These are phyloP conservation scores for Lampris megalopsis DNA, from an alignment of 2,113 vertebrate species.

Conservation along the genomic window DNA sequence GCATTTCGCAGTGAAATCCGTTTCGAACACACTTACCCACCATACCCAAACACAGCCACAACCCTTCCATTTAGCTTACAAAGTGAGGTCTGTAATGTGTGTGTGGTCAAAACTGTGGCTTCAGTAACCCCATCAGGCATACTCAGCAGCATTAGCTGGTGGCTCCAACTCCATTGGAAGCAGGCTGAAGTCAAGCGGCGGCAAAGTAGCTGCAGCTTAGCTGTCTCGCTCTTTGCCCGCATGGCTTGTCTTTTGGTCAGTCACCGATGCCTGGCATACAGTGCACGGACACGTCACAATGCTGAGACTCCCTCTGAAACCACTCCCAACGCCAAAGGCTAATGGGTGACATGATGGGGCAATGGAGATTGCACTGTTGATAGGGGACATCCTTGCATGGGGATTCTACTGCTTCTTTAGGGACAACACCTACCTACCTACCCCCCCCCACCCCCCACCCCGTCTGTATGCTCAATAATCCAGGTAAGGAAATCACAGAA, in stretches of 20 bases:
- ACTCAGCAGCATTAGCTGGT: not conserved
- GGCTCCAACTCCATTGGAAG: slow-evolving; percentile 7
- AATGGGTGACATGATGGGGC: slow-evolving; percentile 30
- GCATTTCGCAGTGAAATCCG: slow-evolving; percentile 31
- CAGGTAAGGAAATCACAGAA: too few species aligned
- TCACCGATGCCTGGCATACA: slow-evolving; percentile 5
- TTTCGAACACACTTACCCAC: slow-evolving; percentile 17
- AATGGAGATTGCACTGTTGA: not conserved
- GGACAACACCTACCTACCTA: not conserved
- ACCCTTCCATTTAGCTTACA: slow-evolving; percentile 5
- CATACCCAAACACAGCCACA: slow-evolving; percentile 2
- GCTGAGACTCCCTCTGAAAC: slow-evolving; percentile 3
- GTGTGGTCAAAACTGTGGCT: slow-evolving; percentile 15
- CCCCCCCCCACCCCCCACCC: too few species aligned
- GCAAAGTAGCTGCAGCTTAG: not conserved
- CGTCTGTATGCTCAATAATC: too few species aligned
- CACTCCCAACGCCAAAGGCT: slow-evolving; percentile 19
- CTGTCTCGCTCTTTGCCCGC: not conserved
- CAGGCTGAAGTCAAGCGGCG: not conserved
- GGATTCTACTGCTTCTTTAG: not conserved
- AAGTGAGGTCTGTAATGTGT: slow-evolving; percentile 54
- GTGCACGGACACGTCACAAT: not conserved
- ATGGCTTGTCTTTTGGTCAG: not conserved
- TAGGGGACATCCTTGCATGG: not conserved
- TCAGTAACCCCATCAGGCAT: not conserved